Evolutionary conservation across 2,797 vertebrate species (phyloP).

Genomic region (Mus minutoides): DNA sequence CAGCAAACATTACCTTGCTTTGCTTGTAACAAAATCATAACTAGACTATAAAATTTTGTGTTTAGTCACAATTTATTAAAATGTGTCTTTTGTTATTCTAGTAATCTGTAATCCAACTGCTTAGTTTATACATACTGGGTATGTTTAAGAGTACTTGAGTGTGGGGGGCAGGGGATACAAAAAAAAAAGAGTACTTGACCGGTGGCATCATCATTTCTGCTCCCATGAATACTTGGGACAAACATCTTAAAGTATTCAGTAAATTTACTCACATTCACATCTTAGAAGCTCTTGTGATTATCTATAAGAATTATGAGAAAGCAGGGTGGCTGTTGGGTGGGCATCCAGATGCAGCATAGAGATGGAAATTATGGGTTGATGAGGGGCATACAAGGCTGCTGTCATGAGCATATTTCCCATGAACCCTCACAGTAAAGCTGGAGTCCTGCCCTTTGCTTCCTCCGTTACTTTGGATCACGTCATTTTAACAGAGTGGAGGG

Average conservation of each 20-base stretch:
- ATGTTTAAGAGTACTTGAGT: not conserved
- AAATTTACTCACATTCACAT: not conserved
- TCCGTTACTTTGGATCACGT: not conserved
- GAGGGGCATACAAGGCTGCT: not conserved
- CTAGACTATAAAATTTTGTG: conserved; percentile 19
- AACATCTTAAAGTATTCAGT: conserved; percentile 1
- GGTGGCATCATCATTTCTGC: not conserved
- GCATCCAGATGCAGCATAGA: not conserved
- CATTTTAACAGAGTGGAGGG: not conserved
- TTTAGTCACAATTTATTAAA: conserved; percentile 26
- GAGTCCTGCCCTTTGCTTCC: not conserved
- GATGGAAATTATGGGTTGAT: not conserved
- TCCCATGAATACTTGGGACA: not conserved
- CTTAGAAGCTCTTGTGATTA: not conserved
- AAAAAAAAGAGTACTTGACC: not conserved
- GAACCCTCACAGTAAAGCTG: not conserved
- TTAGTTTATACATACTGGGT: not conserved
- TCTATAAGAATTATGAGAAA: not conserved
- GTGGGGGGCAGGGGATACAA: too few species aligned
- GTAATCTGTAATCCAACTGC: not conserved
- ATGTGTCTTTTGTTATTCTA: conserved; percentile 13
- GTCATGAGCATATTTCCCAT: not conserved
- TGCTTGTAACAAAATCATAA: conserved; percentile 43
- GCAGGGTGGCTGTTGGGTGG: not conserved
- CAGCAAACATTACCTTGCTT: not conserved